Percentiles rank a stretch among this genome's conserved stretches.
phyloP scores from a whole-genome alignment of 2,797 vertebrate genomes.

The Danionella dracula region DNA sequence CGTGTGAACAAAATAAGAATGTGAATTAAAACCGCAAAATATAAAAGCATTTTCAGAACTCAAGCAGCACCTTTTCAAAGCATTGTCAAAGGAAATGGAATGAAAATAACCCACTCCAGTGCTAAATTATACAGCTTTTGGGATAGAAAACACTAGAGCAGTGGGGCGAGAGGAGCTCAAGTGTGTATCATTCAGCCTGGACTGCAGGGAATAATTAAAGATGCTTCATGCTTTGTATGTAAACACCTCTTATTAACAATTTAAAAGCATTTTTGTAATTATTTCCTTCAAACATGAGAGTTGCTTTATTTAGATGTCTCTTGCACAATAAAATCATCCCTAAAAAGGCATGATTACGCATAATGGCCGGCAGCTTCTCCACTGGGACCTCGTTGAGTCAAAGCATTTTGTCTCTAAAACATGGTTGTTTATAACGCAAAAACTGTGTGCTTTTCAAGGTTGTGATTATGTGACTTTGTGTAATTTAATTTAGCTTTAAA shows the following conservation, averaged over 20 bases:
- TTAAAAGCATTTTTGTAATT: conserved; percentile 28
- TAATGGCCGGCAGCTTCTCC: conserved; percentile 12
- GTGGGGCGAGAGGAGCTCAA: conserved; percentile 19
- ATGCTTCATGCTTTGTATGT: conserved; percentile 21
- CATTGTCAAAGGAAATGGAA: neutral
- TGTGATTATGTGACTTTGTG: neutral
- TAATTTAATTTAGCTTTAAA: neutral
- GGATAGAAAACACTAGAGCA: conserved; percentile 19
- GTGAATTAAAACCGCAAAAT: neutral
- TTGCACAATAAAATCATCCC: conserved; percentile 23
- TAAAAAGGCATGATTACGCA: conserved; percentile 30
- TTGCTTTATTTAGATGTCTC: conserved; percentile 24
- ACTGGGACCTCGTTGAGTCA: conserved; percentile 1
- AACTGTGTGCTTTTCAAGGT: neutral
- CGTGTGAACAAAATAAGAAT: neutral
- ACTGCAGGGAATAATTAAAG: neutral
- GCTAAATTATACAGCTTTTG: conserved; percentile 38
- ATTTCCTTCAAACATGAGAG: conserved; percentile 28
- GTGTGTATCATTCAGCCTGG: conserved; percentile 17
- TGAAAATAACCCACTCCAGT: conserved; percentile 38
- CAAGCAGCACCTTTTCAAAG: conserved; percentile 6
- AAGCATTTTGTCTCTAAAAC: neutral
- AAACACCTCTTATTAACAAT: conserved; percentile 36
- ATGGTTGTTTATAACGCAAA: conserved; percentile 4
- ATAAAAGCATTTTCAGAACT: conserved; percentile 10